Evolutionary conservation across 2,888 invertebrate genomes (phyloP).

Genomic region (Drosophila prolongata): DNA sequence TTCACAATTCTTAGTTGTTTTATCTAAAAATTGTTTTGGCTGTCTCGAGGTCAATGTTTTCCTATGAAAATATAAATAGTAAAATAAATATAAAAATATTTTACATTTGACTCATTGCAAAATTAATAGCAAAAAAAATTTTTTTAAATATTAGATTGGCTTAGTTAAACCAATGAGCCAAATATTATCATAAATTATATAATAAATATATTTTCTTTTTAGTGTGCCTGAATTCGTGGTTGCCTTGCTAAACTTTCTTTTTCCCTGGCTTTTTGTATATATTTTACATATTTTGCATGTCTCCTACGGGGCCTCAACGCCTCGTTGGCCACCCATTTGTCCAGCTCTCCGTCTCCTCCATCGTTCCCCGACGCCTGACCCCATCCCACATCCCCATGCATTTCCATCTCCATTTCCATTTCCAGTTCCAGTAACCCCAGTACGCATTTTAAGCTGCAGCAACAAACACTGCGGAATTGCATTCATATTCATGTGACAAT

Average conservation of each 20-base stretch:
- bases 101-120: too few species aligned
- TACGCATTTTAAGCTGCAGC: conserved; percentile 39
- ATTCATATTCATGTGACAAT: conserved; percentile 61
- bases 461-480: conserved; percentile 34
- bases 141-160: too few species aligned
- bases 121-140: too few species aligned
- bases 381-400: conserved; percentile 9
- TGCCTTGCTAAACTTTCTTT: conserved; percentile 12
- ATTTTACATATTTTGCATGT: conserved; percentile 55
- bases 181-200: background rate
- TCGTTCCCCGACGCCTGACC: background rate
- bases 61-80: too few species aligned
- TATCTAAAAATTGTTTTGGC: too few species aligned
- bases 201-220: background rate
- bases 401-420: conserved; percentile 25
- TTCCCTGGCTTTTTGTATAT: conserved; percentile 17
- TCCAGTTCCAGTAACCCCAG: conserved; percentile 22
- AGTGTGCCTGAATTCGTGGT: conserved; percentile 7
- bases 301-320: conserved; percentile 57
- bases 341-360: conserved; percentile 42
- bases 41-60: too few species aligned
- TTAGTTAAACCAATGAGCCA: too few species aligned
- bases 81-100: too few species aligned
- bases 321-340: conserved; percentile 68
- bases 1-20: too few species aligned